Evolutionary conservation across 2,888 invertebrate genomes (phyloP).

Genomic region (Cryptus armator): DNA sequence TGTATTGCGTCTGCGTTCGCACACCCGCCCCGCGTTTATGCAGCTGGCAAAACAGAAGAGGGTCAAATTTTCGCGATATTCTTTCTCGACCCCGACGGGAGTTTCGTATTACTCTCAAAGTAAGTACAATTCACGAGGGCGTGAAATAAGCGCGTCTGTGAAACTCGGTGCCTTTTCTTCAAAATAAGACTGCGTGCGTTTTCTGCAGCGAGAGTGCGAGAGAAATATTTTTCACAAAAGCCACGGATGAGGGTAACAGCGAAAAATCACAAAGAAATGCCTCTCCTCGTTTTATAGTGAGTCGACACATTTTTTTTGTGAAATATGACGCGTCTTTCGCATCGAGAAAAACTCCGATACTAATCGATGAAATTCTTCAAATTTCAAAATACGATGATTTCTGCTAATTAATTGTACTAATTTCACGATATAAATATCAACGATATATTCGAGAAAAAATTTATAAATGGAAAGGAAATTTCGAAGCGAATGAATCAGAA

Average conservation of each 20-base stretch:
- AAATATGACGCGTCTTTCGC: conserved; percentile 12
- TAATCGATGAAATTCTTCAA: not conserved
- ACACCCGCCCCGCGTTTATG: conserved; percentile 29
- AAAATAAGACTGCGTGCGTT: not conserved
- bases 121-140: conserved; percentile 23
- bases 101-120: conserved; percentile 23
- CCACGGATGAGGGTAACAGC: not conserved
- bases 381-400: not conserved
- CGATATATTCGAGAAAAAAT: not conserved
- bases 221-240: not conserved
- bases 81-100: not conserved
- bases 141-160: conserved; percentile 5
- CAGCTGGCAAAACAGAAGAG: conserved; percentile 38
- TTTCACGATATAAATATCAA: not conserved
- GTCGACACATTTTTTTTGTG: conserved; percentile 1
- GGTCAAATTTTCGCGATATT: conserved; percentile 27
- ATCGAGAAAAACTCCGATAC: not conserved
- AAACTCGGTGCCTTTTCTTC: too few species aligned
- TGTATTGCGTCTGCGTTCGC: not conserved
- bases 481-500: not conserved
- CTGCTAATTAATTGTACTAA: not conserved
- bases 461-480: not conserved
- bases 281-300: not conserved
- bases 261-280: conserved; percentile 30
- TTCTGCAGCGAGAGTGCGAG: not conserved